Evolutionary conservation across 2,113 vertebrate genomes (phyloP).

Genomic region (Bubo bubo): DNA sequence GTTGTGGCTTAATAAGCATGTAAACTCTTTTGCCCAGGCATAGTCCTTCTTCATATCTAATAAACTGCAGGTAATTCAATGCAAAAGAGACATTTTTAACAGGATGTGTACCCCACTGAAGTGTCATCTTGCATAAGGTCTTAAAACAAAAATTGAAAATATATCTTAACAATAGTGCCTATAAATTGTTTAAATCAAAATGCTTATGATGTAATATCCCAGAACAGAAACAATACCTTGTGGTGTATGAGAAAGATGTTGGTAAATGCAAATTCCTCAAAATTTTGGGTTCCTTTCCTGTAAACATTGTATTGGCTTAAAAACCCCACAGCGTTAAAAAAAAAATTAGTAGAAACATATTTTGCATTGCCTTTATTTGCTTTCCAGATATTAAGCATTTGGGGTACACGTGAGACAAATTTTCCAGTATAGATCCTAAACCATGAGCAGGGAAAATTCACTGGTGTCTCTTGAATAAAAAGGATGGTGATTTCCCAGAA

Average conservation of each 20-base stretch:
- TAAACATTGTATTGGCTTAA: neutral
- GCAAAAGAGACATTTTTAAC: neutral
- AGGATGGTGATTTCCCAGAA: neutral
- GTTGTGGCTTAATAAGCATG: neutral
- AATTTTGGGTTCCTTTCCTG: neutral
- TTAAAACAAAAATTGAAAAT: neutral
- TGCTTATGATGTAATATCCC: neutral
- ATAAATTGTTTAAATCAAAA: neutral
- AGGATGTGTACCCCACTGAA: neutral
- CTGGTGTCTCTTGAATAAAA: neutral
- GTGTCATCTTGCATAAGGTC: neutral
- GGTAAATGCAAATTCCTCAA: neutral
- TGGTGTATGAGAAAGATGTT: neutral
- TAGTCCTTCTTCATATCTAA: neutral
- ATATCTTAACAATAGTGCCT: neutral
- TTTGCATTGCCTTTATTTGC: neutral
- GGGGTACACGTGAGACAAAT: neutral
- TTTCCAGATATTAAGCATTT: neutral
- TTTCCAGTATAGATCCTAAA: neutral
- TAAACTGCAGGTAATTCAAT: neutral
- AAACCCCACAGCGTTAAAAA: fast-evolving
- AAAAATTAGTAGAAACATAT: neutral
- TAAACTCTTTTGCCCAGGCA: neutral
- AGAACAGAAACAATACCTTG: neutral
- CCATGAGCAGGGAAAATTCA: neutral